A percentile compares a stretch with the other conserved stretches of the same genome.
These are phyloP conservation scores for Pomatostomus ruficeps DNA, from an alignment of 2,113 vertebrate genomes.

Conservation along the genomic window DNA sequence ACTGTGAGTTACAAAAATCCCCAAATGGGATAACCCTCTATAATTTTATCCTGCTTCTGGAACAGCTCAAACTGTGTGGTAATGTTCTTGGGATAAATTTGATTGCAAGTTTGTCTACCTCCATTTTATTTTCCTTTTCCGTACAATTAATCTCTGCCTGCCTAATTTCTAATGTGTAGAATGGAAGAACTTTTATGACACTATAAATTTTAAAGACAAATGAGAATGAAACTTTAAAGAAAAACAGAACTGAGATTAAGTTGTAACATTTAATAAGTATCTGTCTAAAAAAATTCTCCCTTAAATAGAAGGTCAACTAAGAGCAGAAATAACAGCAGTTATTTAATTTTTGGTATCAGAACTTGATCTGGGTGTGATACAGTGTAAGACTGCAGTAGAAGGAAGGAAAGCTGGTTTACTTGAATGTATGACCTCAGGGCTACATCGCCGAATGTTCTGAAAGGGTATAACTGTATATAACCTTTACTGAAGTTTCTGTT, in stretches of 20 bases:
- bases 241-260: background rate
- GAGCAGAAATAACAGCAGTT: background rate
- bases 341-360: background rate
- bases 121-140: background rate
- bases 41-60: background rate
- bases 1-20: background rate
- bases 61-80: background rate
- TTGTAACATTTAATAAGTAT: background rate
- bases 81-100: background rate
- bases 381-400: background rate
- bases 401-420: background rate
- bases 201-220: background rate
- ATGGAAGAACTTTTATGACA: background rate
- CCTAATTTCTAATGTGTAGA: background rate
- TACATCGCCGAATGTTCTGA: rapidly evolving
- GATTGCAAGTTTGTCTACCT: background rate
- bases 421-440: background rate
- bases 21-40: background rate
- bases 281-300: background rate
- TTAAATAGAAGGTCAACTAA: background rate
- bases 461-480: background rate
- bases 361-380: background rate
- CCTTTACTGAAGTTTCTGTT: background rate
- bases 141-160: background rate
- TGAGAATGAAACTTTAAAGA: background rate